phyloP scores from a whole-genome alignment of 1,140 invertebrate genomes.

The Brachionus manjavacas region DNA sequence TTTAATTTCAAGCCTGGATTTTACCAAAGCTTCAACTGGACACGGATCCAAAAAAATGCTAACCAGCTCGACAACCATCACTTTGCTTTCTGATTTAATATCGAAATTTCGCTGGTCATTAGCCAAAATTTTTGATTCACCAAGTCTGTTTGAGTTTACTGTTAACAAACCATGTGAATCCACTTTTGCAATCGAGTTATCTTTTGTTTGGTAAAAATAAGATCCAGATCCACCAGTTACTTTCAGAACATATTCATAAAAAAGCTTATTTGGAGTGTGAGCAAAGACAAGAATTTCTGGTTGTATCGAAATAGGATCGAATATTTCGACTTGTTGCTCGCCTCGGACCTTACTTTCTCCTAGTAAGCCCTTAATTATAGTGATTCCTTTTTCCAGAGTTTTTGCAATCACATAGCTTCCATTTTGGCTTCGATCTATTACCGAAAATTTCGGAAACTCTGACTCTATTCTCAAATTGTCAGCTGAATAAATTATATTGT shows the following conservation, averaged over 20 bases:
- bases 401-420: neutral
- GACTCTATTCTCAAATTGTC: constrained; percentile 7
- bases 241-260: neutral
- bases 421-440: neutral
- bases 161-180: neutral
- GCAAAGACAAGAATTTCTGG: neutral
- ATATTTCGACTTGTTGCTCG: neutral
- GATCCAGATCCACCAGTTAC: constrained; percentile 14
- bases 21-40: constrained; percentile 22
- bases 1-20: neutral
- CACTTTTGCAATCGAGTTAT: neutral
- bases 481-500: neutral
- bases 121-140: neutral
- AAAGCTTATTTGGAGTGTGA: neutral
- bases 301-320: neutral
- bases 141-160: neutral
- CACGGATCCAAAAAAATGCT: neutral
- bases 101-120: neutral
- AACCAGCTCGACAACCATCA: neutral
- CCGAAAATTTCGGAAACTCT: constrained; percentile 9
- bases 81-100: neutral
- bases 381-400: neutral
- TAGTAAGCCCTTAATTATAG: neutral
- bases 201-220: constrained; percentile 24
- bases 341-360: neutral